Evolutionary conservation across 2,113 vertebrate species (phyloP), one percentile per base, ranked within the genome.

Genomic region (Corythornis vintsioides): DNA sequence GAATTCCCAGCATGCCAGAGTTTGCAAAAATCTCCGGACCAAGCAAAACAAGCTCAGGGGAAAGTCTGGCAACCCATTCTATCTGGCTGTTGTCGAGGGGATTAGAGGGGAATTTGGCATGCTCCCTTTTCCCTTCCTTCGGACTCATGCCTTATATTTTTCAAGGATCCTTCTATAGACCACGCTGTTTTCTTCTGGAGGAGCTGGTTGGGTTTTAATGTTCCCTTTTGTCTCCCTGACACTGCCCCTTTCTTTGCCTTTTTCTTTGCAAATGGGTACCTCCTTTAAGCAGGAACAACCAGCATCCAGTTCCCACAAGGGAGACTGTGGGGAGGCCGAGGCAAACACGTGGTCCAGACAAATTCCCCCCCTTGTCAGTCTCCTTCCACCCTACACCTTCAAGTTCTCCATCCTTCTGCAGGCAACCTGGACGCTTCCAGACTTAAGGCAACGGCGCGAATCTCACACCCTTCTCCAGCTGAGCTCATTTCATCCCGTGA

Each of bases 61-160:
- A 82, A 94, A 94, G 82, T 77, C 88, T 96, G 94, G 91, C 90
- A 88, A 74, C 47, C 43, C 79, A 29, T 53, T 71, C 2, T 73
- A 91, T 89, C 90, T 76, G 86, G 43, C 91, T 79, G 87, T 86
- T 89, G 93, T 93, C 24, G 52, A 70, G 96, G 91, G 81, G 94
- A 96, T 95, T 96, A 95, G 91, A 83, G 89, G 82, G 50, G 93
- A 96, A 96, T 94, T 94, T 96, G 89, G 82, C 88, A 95, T 42
- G 35, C 66, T 88, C 92, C 94, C 77, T 74, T 91, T 80, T 78
- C 59, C 89, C 64, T 94, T 85, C 92, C 90, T 77, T 89, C 72
- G 2, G 53, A 89, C 93, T 90, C 67, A 89, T 11, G 83, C 83
- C 93, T 91, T 80, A 61, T 74, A 94, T 71, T 92, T 92, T 90